Evolutionary conservation across 2,797 vertebrate genomes (phyloP), one percentile per base, ranked within the genome.

Genomic region (Coccyzus lansbergi): DNA sequence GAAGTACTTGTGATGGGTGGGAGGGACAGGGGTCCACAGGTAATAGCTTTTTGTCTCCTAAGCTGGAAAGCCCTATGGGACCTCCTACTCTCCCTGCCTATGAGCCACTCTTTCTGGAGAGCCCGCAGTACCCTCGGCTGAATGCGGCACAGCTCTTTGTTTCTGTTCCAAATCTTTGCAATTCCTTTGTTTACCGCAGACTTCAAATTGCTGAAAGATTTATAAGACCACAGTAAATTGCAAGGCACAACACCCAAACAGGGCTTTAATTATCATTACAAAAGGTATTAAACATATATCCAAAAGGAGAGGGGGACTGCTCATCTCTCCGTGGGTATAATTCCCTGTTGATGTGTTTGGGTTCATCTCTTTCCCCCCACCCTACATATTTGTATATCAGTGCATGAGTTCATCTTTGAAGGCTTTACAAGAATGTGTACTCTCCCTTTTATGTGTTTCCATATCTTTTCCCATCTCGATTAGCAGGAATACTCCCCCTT

Each of bases 361-460:
- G 58, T 92, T 83, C 63, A 71, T 40, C 71, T 91, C 81, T 91
- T 24, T 80, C 34, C 64, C 84, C 76, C 79, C 52, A 49, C 88
- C 91, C 92, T n/a, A 3, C 81, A 74, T 94, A 93, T 91, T 92
- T 96, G 86, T 96, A 72, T 87, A 87, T 86, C 82, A 75, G 83
- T 44, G 86, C 53, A 52, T 25, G 22, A 85, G 91, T 85, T 92
- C 19, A 87, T 16, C 95, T 96, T 96, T 96, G 92, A 96, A 96
- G 88, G 76, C 62, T 95, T 89, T 69, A 95, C 90, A 96, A 87
- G 94, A 96, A 95, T 87, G 88, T 83, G 26, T 78, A 81, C 94
- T 95, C 91, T 91, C 59, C 59, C 34, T 96, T 96, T 95, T 34
- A 96, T 91, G 86, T 94, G 75, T 74, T 95, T 95, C 94, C 96